Evolutionary conservation across 2,113 vertebrate species (phyloP).

Genomic region (Anhinga rufa): DNA sequence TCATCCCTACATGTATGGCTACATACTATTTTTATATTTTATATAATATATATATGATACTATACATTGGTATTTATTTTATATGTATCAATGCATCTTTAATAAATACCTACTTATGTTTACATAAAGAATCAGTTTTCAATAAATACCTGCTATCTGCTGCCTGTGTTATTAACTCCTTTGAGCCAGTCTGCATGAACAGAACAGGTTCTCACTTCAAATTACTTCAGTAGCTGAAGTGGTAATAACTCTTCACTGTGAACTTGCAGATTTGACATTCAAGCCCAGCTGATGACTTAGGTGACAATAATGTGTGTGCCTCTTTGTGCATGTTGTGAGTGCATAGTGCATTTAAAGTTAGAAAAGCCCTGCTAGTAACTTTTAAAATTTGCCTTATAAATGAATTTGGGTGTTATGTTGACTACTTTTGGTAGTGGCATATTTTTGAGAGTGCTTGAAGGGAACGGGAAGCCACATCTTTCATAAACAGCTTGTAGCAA

Average conservation of each 20-base stretch:
- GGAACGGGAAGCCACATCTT: neutral
- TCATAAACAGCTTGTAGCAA: neutral
- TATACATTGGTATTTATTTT: neutral
- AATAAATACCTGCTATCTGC: neutral
- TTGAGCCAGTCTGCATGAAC: neutral
- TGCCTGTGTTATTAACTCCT: neutral
- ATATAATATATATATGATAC: neutral
- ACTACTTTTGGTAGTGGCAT: neutral
- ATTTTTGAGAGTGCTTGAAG: neutral
- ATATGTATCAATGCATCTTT: neutral
- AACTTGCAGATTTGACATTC: neutral
- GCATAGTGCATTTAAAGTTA: neutral
- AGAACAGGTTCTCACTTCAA: neutral
- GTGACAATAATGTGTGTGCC: neutral
- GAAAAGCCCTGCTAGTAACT: neutral
- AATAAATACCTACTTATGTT: neutral
- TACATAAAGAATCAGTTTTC: neutral
- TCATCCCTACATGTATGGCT: neutral
- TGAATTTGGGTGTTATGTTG: neutral
- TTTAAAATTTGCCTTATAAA: neutral
- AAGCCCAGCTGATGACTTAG: neutral
- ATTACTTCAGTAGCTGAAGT: neutral
- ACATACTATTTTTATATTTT: neutral
- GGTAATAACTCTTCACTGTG: neutral
- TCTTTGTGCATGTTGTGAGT: neutral